Evolutionary conservation across 2,888 invertebrate species (phyloP).

Genomic region (Rhimphoctona megacephalus): DNA sequence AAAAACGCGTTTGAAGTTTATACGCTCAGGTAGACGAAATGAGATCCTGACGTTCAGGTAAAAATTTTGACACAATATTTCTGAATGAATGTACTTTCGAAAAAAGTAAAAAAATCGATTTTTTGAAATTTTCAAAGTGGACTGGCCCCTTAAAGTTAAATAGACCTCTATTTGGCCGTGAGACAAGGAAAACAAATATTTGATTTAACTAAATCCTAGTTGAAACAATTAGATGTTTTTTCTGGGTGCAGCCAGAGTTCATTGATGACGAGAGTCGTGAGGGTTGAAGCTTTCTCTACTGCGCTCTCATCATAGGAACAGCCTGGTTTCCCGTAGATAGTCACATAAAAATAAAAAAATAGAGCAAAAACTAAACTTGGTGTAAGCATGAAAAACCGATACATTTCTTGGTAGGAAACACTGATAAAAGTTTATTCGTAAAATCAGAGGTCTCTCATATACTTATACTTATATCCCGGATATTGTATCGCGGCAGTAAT

Average conservation of each 20-base stretch:
- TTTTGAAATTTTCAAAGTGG: too few species aligned
- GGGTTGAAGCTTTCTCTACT: background rate
- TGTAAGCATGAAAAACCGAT: background rate
- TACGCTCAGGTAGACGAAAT: too few species aligned
- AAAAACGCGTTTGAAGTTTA: too few species aligned
- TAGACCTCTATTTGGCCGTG: too few species aligned
- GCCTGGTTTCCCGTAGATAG: background rate
- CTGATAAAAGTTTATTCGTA: background rate
- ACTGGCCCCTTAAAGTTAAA: too few species aligned
- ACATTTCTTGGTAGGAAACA: background rate
- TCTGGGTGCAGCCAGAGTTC: constrained; percentile 26
- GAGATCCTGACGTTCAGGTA: too few species aligned
- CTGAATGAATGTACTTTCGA: too few species aligned
- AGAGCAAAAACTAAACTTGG: background rate
- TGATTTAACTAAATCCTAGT: too few species aligned
- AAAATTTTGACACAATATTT: too few species aligned
- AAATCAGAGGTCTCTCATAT: background rate
- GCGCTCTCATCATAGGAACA: background rate
- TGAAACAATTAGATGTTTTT: too few species aligned
- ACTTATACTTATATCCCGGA: background rate
- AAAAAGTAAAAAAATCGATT: too few species aligned
- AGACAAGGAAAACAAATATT: too few species aligned
- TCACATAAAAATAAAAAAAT: background rate
- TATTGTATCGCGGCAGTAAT: constrained; percentile 23
- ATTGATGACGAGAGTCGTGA: background rate